Conservation (phyloP, 37 sponge, comb jelly and placozoan species). For the Bolinopsis microptera region DNA sequence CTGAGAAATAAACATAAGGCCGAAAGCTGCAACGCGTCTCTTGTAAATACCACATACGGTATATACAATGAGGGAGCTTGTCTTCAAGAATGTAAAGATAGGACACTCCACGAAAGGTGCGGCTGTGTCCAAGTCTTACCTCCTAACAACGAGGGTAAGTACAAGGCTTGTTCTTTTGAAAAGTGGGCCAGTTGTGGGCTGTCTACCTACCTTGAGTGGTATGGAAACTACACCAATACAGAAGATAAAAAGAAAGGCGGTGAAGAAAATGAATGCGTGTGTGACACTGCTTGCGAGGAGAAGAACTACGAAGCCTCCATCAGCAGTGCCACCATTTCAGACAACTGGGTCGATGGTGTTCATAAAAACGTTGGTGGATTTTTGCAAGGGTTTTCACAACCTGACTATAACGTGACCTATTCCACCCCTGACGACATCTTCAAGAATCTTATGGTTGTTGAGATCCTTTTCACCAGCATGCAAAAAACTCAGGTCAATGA, state of each 20-base stretch:
- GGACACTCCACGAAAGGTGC: background rate
- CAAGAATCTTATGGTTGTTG: background rate
- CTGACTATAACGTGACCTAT: background rate
- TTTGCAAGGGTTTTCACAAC: background rate
- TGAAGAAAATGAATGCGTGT: too few species aligned
- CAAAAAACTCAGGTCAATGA: background rate
- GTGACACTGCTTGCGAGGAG: slow-evolving; percentile 12
- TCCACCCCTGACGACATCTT: background rate
- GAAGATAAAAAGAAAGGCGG: too few species aligned
- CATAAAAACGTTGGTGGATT: background rate
- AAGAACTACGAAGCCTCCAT: background rate
- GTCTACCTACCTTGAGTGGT: background rate
- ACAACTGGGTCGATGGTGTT: background rate
- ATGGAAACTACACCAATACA: background rate
- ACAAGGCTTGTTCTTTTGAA: background rate
- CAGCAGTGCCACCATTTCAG: background rate
- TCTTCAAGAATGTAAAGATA: background rate
- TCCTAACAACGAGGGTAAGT: background rate
- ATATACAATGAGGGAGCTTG: background rate
- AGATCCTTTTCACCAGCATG: background rate
- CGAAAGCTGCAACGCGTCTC: background rate
- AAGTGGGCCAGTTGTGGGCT: background rate
- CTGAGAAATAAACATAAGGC: background rate
- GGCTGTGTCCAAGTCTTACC: slow-evolving; percentile 18
- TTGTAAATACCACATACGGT: background rate